These are phyloP conservation scores for Scaptomyza tumidula DNA, from an alignment of 2,888 invertebrate genomes.

Conservation along the genomic window DNA sequence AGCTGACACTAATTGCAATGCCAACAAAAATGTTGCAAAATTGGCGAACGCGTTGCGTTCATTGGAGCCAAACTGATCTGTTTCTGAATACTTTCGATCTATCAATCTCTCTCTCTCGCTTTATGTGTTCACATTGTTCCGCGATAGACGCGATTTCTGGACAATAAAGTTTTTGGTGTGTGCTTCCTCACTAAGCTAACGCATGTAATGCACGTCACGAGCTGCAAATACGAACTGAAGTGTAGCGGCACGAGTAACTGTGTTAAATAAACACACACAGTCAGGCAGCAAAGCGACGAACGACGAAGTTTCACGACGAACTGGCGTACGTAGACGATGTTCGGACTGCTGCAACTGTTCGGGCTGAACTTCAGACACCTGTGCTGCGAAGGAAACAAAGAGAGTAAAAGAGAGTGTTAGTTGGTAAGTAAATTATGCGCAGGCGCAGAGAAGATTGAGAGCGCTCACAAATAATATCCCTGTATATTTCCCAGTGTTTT, in stretches of 20 bases:
- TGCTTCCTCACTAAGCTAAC: not conserved
- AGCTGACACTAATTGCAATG: conserved; percentile 18
- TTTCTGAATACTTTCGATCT: conserved; percentile 2
- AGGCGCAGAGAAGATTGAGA: conserved; percentile 41
- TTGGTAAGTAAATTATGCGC: conserved; percentile 31
- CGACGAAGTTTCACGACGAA: conserved; percentile 29
- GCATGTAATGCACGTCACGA: conserved; percentile 62
- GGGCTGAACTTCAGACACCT: conserved; percentile 42
- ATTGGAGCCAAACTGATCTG: conserved; percentile 56
- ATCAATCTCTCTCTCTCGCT: not conserved
- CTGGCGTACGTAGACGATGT: not conserved
- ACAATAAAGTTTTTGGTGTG: not conserved
- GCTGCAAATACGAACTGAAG: conserved; percentile 73
- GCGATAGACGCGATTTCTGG: conserved; percentile 29
- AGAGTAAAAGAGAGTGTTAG: conserved; percentile 9
- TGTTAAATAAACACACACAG: conserved; percentile 73
- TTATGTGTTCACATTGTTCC: conserved; percentile 48
- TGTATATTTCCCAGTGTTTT: conserved; percentile 71
- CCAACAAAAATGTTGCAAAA: conserved; percentile 35
- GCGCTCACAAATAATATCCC: conserved; percentile 36
- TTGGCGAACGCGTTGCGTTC: conserved; percentile 32
- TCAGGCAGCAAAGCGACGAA: conserved; percentile 18
- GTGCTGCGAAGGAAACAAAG: conserved; percentile 28
- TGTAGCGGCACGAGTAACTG: conserved; percentile 62
- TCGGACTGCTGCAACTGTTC: conserved; percentile 13